phyloP scores from a whole-genome alignment of 2,888 invertebrate species.

The Bimastos eiseni region DNA sequence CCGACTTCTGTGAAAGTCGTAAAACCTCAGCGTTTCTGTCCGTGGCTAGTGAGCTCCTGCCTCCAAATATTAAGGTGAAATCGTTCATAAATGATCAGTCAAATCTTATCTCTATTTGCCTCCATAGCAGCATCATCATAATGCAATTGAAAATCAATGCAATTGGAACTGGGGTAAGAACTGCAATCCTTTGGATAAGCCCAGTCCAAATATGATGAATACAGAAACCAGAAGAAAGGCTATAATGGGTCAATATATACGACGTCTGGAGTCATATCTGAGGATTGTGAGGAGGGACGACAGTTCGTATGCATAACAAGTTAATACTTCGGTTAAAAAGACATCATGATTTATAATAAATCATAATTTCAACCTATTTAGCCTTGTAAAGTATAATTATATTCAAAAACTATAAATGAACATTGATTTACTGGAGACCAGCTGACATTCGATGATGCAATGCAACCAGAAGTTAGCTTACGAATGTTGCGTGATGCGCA shows the following conservation, averaged over 20 bases:
- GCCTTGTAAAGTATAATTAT: too few species aligned
- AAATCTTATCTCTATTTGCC: too few species aligned
- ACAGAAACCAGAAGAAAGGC: background rate
- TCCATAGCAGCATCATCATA: background rate
- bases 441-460: background rate
- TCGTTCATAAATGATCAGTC: too few species aligned
- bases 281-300: background rate
- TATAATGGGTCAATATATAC: background rate
- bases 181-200: background rate
- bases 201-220: background rate
- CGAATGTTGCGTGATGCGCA: background rate
- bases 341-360: too few species aligned
- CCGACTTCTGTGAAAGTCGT: too few species aligned
- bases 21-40: too few species aligned
- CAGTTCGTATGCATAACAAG: too few species aligned
- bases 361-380: too few species aligned
- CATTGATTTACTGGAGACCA: background rate
- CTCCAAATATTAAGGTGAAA: too few species aligned
- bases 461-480: background rate
- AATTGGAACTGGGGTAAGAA: background rate
- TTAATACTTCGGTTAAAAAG: too few species aligned
- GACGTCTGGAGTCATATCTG: background rate
- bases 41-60: too few species aligned
- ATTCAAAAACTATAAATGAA: background rate
- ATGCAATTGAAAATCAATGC: background rate